Evolutionary conservation across 2,888 invertebrate species (phyloP).

Genomic region (Morpho helenor): DNA sequence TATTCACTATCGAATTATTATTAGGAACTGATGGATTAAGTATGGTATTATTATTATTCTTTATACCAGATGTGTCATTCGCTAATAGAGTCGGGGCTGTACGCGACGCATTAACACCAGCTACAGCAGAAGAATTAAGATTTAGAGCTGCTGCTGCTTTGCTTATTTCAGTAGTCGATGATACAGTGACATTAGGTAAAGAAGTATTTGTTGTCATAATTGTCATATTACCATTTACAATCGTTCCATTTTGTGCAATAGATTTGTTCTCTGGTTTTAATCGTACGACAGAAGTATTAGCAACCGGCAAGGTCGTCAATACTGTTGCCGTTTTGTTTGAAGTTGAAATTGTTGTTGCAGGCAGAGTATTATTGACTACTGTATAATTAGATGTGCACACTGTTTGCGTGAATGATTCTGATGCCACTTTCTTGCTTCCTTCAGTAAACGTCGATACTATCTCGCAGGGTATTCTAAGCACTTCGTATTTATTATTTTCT

Average conservation of each 20-base stretch:
- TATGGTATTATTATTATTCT: constrained; percentile 1
- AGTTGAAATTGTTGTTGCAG: not conserved
- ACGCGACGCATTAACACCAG: not conserved
- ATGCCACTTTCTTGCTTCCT: constrained; percentile 36
- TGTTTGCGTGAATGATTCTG: constrained; percentile 39
- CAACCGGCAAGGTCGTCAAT: too few relatives aligned
- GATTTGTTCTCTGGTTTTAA: constrained; percentile 3
- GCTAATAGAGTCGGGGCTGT: not conserved
- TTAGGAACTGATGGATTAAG: not conserved
- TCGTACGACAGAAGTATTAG: not conserved
- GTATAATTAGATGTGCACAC: constrained; percentile 50
- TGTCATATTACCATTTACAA: constrained; percentile 1
- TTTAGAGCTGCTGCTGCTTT: not conserved
- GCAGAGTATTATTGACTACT: constrained; percentile 35
- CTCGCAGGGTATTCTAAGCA: constrained; percentile 64
- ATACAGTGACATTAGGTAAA: constrained; percentile 1
- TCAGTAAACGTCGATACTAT: constrained; percentile 68
- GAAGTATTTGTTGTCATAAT: not conserved
- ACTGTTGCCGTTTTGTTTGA: too few relatives aligned
- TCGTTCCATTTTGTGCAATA: not conserved
- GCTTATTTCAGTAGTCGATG: constrained; percentile 21
- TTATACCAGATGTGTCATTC: not conserved
- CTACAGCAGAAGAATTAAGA: not conserved
- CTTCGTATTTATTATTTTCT: constrained; percentile 47
- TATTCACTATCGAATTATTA: constrained; percentile 3